Conservation (phyloP, 2,797 vertebrate species). For the Loris lydekkerianus region DNA sequence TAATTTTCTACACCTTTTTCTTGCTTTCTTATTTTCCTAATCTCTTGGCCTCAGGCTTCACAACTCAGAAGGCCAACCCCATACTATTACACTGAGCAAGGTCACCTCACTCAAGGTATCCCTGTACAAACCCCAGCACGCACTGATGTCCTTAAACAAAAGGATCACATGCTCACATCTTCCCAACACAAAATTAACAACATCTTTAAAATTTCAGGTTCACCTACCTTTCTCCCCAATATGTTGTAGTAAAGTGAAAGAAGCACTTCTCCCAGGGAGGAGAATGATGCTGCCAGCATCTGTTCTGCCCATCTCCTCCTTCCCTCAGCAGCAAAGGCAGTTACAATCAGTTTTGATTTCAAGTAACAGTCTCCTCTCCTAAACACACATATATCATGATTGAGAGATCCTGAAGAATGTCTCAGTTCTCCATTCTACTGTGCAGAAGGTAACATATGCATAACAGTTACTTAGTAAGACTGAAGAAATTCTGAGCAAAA, state of each 20-base stretch:
- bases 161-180: neutral
- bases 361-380: neutral
- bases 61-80: neutral
- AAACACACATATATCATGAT: neutral
- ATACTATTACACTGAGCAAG: neutral
- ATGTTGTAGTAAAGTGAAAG: neutral
- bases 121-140: neutral
- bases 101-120: neutral
- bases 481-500: neutral
- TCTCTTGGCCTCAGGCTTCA: neutral
- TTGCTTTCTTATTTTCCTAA: neutral
- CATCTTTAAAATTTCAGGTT: neutral
- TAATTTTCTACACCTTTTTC: neutral
- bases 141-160: neutral
- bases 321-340: neutral
- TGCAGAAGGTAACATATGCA: neutral
- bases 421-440: neutral
- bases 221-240: neutral
- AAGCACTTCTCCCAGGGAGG: neutral
- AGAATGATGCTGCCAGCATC: neutral
- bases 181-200: neutral
- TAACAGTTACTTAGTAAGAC: neutral
- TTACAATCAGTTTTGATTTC: neutral
- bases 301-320: neutral
- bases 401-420: neutral